Conservation (phyloP, 2,113 vertebrate genomes). For the Passerina amoena region DNA sequence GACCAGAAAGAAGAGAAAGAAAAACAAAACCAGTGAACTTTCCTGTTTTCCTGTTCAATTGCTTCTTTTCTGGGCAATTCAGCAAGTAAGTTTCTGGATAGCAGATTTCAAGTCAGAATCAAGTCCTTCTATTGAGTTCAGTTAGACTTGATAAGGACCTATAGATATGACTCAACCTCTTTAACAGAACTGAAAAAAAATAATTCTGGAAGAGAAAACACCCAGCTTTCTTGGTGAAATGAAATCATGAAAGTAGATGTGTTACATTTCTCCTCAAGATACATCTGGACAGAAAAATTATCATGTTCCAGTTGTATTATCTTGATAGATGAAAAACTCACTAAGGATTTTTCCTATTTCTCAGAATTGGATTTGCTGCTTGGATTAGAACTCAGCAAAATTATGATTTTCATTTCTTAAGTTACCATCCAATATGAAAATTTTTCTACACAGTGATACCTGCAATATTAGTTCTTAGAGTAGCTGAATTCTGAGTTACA, state of each 20-base stretch:
- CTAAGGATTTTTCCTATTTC: background rate
- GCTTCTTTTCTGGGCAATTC: background rate
- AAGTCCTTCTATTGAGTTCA: background rate
- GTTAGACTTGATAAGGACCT: background rate
- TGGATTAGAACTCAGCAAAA: background rate
- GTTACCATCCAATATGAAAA: background rate
- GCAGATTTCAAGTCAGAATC: background rate
- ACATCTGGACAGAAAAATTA: background rate
- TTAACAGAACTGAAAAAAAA: background rate
- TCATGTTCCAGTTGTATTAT: background rate
- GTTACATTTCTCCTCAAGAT: background rate
- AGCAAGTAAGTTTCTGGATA: background rate
- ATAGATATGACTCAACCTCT: background rate
- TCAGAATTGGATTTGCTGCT: background rate
- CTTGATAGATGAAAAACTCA: background rate
- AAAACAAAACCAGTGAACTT: background rate
- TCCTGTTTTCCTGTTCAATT: background rate
- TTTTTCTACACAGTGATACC: background rate
- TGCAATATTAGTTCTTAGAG: background rate
- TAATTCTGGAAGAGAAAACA: background rate
- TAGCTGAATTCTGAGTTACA: background rate
- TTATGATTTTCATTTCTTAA: background rate
- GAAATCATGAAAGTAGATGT: background rate
- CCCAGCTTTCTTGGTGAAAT: background rate
- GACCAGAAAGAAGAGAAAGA: background rate